Evolutionary conservation across 2,888 invertebrate genomes (phyloP), one percentile per base, ranked within the genome.

Genomic region (Tricholauxania praeusta): DNA sequence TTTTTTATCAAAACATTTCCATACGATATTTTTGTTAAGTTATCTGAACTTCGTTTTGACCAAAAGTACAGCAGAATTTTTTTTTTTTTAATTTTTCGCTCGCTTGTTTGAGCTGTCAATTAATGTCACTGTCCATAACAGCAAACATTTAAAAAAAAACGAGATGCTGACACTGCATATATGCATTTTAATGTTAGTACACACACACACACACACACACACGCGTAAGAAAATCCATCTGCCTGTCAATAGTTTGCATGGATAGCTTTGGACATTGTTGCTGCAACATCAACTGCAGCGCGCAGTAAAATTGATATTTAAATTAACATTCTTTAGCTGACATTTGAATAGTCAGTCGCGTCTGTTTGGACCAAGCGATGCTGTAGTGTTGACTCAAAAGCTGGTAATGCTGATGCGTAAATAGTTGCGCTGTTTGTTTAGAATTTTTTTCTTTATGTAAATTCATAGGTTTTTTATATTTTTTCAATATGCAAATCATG

Each of bases 161-260:
- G 62, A 17, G 51, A 55, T 69, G 68, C 68, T 72, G 72, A 72
- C 72, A 72, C 63, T 55, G 63, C 72, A 52, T 72, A 62, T 67
- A 72, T 66, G 72, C 39, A 39, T 39, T 39, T 39, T 39, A 39
- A 39, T 39, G 39, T 39, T 39, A 10, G 39, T 28, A 28, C 28
- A 28, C 28, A 28, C 28, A 28, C 28, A 28, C 22, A 22, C 22
- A 22, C 22, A 22, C 22, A 22, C 22, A 22, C 22, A 12, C 47
- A 48, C 63, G 48, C 14, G 10, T 10, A 15, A 59, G 4, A 19
- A 57, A 22, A 28, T 22, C n/a, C 47, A 15, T 47, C 39, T 17
- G 51, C 49, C 48, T 39, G 39, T 39, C 39, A 39, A 39, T 39
- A 39, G 7, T 39, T 39, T 39, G 39, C 10, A 39, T 39, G 10